A percentile compares a stretch with the other conserved stretches of the same genome.
Conservation (phyloP, 23 tunicate species). For the Trididemnum miniatum region DNA sequence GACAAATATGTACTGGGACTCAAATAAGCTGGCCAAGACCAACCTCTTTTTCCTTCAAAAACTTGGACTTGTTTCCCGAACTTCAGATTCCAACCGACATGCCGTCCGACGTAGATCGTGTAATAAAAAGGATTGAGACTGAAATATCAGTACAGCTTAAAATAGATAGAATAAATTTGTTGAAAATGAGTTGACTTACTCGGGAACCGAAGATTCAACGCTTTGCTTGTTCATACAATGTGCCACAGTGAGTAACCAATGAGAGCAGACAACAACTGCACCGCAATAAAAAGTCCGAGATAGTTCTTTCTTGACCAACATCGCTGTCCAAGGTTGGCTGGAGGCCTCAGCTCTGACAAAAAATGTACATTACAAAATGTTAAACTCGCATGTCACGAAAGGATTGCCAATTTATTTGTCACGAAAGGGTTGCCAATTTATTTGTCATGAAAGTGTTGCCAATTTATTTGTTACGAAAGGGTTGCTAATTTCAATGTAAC, state of each 20-base stretch:
- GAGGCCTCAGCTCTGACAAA: slow-evolving; percentile 70
- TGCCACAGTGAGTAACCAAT: slow-evolving; percentile 83
- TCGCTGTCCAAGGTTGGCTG: slow-evolving; percentile 97
- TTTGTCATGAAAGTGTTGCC: no score
- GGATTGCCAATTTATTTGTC: not conserved
- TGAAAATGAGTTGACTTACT: not conserved
- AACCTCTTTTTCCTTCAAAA: slow-evolving; percentile 69
- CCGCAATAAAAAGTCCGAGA: slow-evolving; percentile 76
- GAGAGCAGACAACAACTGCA: slow-evolving; percentile 69
- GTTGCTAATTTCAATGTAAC: not conserved
- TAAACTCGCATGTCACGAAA: not conserved
- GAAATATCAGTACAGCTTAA: no score
- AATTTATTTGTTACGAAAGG: no score
- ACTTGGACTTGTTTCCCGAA: slow-evolving; percentile 77
- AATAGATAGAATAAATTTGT: no score
- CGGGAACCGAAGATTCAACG: not conserved
- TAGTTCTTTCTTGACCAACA: slow-evolving; percentile 81
- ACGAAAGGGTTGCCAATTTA: no score
- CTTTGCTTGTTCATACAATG: slow-evolving; percentile 81
- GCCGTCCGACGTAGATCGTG: slow-evolving; percentile 82
- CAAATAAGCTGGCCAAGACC: no score
- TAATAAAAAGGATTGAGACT: slow-evolving; percentile 75
- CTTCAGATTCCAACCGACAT: slow-evolving; percentile 44
- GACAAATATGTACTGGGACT: no score
- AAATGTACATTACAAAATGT: not conserved